phyloP scores from a whole-genome alignment of 2,888 invertebrate species.

The Gymnocheta viridis region DNA sequence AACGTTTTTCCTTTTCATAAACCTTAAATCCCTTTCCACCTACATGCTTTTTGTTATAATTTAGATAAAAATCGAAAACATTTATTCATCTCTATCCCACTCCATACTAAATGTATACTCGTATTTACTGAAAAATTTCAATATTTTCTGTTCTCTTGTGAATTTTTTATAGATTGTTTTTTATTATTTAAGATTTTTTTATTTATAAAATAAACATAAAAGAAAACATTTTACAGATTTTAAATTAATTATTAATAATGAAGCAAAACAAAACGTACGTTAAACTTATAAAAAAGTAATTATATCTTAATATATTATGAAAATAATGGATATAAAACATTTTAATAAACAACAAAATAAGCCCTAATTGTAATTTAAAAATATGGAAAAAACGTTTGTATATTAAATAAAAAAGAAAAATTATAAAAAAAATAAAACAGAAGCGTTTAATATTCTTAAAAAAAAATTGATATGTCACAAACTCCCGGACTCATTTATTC shows the following conservation, averaged over 20 bases:
- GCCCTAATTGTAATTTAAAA: slow-evolving; percentile 68
- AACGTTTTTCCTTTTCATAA: background rate
- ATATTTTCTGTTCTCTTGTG: slow-evolving; percentile 54
- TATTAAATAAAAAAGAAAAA: slow-evolving; percentile 70
- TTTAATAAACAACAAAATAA: slow-evolving; percentile 59
- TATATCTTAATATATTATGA: slow-evolving; percentile 81
- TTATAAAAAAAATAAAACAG: slow-evolving; percentile 47
- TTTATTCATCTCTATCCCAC: background rate
- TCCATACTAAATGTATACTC: slow-evolving; percentile 62
- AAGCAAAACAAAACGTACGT: slow-evolving; percentile 73
- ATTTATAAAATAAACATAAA: slow-evolving; percentile 39
- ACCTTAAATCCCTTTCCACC: background rate
- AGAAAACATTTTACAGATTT: slow-evolving; percentile 60
- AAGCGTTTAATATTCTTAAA: background rate
- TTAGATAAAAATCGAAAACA: slow-evolving; percentile 6
- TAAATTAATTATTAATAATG: slow-evolving; percentile 66
- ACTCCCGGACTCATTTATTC: no score
- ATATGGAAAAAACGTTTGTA: slow-evolving; percentile 66
- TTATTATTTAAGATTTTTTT: slow-evolving; percentile 68
- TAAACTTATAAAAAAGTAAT: slow-evolving; percentile 73
- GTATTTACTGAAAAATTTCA: slow-evolving; percentile 52
- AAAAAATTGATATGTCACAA: no score
- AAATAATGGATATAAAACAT: slow-evolving; percentile 62
- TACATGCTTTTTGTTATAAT: slow-evolving; percentile 16
- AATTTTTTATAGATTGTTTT: slow-evolving; percentile 67